Conservation (phyloP, 2,888 invertebrate species). For the Pemphredon lugubris region DNA sequence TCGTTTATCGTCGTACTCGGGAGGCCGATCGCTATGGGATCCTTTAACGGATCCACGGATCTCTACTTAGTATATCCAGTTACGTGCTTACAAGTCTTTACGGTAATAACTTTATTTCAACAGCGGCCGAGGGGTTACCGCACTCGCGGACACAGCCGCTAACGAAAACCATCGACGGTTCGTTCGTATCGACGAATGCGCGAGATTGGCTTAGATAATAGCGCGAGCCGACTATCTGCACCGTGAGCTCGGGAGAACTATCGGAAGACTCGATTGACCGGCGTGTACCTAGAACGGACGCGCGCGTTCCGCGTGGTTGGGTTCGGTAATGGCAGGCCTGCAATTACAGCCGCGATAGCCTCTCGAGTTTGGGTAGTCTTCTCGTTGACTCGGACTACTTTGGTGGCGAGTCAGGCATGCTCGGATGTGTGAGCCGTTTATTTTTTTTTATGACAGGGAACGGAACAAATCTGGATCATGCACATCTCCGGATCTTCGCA, state of each 20-base stretch:
- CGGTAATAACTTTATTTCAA: constrained; percentile 65
- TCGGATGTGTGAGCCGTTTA: no score
- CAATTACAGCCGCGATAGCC: neutral
- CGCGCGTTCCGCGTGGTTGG: neutral
- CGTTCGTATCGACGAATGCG: no score
- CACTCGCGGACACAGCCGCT: neutral
- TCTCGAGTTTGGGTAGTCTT: constrained; percentile 3
- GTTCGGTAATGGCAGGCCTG: neutral
- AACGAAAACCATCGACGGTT: no score
- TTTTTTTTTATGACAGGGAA: no score
- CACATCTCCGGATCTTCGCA: no score
- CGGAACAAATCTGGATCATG: no score
- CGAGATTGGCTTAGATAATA: no score
- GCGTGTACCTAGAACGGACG: no score
- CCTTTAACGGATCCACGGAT: constrained; percentile 26
- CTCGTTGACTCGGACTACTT: constrained; percentile 20
- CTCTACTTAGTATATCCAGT: constrained; percentile 54
- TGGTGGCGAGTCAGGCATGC: neutral
- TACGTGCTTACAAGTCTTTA: constrained; percentile 42
- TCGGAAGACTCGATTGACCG: no score
- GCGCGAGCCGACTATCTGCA: no score
- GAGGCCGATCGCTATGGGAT: constrained; percentile 14
- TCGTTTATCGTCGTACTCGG: constrained; percentile 16
- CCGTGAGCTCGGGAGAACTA: neutral
- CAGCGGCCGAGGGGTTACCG: neutral